Conservation (phyloP, 2,888 invertebrate genomes). For the Pemphredon lugubris region DNA sequence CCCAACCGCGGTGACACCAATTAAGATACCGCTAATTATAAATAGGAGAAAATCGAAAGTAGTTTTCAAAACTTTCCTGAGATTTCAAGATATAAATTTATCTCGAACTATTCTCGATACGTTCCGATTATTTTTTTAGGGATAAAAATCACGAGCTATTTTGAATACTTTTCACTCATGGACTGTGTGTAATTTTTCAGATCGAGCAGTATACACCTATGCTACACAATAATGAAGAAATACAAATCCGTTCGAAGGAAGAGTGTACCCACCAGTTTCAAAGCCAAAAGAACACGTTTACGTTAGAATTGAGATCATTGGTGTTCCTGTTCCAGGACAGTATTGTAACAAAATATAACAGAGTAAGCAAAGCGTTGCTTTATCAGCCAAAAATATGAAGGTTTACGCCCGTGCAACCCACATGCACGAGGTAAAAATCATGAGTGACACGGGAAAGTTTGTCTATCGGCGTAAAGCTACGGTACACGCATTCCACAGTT, state of each 20-base stretch:
- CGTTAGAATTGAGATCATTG: too few species aligned
- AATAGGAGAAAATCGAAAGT: conserved; percentile 56
- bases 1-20: conserved; percentile 21
- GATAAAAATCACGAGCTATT: too few species aligned
- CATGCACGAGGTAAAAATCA: not conserved
- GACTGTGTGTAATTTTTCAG: too few species aligned
- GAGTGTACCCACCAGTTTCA: too few species aligned
- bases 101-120: conserved; percentile 4
- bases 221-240: too few species aligned
- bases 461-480: conserved; percentile 6
- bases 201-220: too few species aligned
- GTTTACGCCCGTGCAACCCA: not conserved
- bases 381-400: not conserved
- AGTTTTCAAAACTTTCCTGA: conserved; percentile 25
- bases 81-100: not conserved
- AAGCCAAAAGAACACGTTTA: too few species aligned
- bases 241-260: too few species aligned
- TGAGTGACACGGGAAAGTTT: conserved; percentile 15
- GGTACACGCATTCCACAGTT: not conserved
- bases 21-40: conserved; percentile 36
- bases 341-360: too few species aligned
- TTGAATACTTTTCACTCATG: too few species aligned
- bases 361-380: not conserved
- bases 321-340: not conserved
- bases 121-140: too few species aligned